Conservation (phyloP, 1,140 invertebrate genomes). For the Zaprionus capensis region DNA sequence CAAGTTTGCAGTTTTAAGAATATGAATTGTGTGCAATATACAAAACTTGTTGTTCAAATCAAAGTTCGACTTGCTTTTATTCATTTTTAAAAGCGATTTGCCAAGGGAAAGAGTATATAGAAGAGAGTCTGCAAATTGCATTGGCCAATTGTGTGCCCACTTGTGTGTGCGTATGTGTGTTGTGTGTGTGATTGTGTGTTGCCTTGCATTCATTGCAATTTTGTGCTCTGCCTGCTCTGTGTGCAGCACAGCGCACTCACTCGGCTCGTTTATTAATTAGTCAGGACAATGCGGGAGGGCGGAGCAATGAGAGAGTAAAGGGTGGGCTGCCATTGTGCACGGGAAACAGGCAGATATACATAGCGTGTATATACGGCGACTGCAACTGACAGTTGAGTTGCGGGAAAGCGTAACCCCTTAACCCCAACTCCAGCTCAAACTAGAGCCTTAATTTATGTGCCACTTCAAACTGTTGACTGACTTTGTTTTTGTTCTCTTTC, state of each 20-base stretch:
- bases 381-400: constrained; percentile 15
- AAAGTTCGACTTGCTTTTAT: neutral
- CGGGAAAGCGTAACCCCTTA: too few relatives aligned
- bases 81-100: neutral
- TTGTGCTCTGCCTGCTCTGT: constrained; percentile 12
- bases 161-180: neutral
- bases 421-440: too few relatives aligned
- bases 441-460: constrained; percentile 3
- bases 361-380: neutral
- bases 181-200: neutral
- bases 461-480: neutral
- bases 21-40: too few relatives aligned
- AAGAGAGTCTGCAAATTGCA: constrained; percentile 12
- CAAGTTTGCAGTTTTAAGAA: too few relatives aligned
- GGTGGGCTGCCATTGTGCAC: neutral
- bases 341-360: neutral
- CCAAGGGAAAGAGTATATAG: constrained; percentile 1
- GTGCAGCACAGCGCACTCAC: neutral
- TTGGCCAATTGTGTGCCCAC: constrained; percentile 17
- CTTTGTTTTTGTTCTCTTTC: neutral
- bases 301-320: constrained; percentile 26
- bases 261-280: constrained; percentile 57
- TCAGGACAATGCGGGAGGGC: constrained; percentile 40
- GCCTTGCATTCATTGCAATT: constrained; percentile 49
- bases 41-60: too few relatives aligned